Conservation (phyloP, 1,140 invertebrate species). For the Uloborus diversus region DNA sequence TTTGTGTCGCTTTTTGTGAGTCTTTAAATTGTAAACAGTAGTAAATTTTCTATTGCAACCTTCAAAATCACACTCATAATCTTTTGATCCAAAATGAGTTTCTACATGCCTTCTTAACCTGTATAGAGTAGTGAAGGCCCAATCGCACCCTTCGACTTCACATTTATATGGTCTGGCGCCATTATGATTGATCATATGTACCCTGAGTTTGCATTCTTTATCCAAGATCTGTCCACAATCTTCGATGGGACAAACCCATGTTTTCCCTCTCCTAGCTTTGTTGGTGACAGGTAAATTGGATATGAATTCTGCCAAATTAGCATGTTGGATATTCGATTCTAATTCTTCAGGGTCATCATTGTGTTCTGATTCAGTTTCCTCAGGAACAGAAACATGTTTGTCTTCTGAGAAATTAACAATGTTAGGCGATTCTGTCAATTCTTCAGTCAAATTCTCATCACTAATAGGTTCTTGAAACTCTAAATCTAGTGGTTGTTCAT, state of each 20-base stretch:
- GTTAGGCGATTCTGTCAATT: not conserved
- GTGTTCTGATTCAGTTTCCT: slow-evolving; percentile 2
- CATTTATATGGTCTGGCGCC: slow-evolving; percentile 71
- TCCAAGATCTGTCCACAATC: slow-evolving; percentile 68
- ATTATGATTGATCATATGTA: slow-evolving; percentile 69
- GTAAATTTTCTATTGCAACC: slow-evolving; percentile 71
- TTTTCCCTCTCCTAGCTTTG: slow-evolving; percentile 59
- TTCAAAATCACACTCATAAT: slow-evolving; percentile 68
- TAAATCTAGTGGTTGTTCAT: slow-evolving; percentile 21
- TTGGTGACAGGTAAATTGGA: not conserved
- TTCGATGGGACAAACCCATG: slow-evolving; percentile 67
- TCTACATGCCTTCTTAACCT: slow-evolving; percentile 74
- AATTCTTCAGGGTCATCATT: slow-evolving; percentile 13
- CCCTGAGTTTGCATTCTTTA: slow-evolving; percentile 65
- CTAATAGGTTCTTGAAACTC: not conserved
- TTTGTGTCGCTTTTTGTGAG: slow-evolving; percentile 72
- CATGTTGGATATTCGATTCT: not conserved
- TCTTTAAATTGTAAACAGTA: slow-evolving; percentile 75
- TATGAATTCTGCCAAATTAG: slow-evolving; percentile 15
- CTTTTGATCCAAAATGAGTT: slow-evolving; percentile 73
- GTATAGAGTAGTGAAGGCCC: slow-evolving; percentile 74
- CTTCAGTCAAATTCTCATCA: not conserved
- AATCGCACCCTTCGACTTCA: slow-evolving; percentile 71
- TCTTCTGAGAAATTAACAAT: slow-evolving; percentile 56
- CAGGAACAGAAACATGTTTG: slow-evolving; percentile 19